Percentiles rank a stretch among this genome's conserved stretches.
phyloP scores from a whole-genome alignment of 2,888 invertebrate genomes.

The Dyspetes luteomarginatus region DNA sequence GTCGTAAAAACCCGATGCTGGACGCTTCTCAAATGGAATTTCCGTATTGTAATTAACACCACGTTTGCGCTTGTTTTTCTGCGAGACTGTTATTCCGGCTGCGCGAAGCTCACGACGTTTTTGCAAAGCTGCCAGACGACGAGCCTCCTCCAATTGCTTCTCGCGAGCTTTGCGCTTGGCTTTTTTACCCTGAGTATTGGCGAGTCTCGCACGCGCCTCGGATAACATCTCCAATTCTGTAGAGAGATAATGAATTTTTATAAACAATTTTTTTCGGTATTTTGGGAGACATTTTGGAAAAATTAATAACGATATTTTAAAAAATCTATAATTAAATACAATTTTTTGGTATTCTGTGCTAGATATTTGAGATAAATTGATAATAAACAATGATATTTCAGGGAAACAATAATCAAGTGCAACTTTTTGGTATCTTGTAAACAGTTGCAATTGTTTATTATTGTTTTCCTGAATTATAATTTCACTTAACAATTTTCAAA shows the following conservation, averaged over 20 bases:
- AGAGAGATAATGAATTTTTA: slow-evolving; percentile 61
- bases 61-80: slow-evolving; percentile 92
- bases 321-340: no score
- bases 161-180: slow-evolving; percentile 98
- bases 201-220: slow-evolving; percentile 98
- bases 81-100: slow-evolving; percentile 92
- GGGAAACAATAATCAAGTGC: no score
- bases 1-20: slow-evolving; percentile 97
- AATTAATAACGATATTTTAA: no score
- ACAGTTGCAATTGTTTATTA: no score
- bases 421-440: no score
- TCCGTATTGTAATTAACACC: slow-evolving; percentile 99
- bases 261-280: background rate
- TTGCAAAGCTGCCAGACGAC: slow-evolving; percentile 97
- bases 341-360: no score
- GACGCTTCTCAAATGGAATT: slow-evolving; percentile 98
- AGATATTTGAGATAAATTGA: no score
- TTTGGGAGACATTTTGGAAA: no score
- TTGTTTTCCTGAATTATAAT: no score
- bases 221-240: slow-evolving; percentile 99
- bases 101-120: slow-evolving; percentile 98
- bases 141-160: slow-evolving; percentile 98
- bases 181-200: slow-evolving; percentile 98
- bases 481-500: no score
- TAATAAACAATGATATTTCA: no score